phyloP scores from a whole-genome alignment of 2,113 vertebrate species.

The Petromus typicus region DNA sequence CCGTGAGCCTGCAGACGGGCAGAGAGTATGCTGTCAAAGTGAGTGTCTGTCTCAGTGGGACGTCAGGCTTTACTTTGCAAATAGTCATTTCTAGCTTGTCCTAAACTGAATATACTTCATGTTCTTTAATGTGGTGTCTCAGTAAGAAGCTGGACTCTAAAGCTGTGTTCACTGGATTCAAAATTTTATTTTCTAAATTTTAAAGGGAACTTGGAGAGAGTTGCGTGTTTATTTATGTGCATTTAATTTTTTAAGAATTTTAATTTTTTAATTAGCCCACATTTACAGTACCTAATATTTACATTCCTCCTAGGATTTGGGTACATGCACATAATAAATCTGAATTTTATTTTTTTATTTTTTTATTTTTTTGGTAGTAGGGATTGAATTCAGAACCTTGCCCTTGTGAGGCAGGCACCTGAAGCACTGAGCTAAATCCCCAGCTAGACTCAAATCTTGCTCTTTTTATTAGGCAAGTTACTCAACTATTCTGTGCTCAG shows the following conservation, averaged over 20 bases:
- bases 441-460: neutral
- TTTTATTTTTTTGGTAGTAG: too few relatives aligned
- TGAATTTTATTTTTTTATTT: too few relatives aligned
- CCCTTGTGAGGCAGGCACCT: too few relatives aligned
- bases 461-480: neutral
- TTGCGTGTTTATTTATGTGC: too few relatives aligned
- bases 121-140: neutral
- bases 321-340: too few relatives aligned
- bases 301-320: too few relatives aligned
- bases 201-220: too few relatives aligned
- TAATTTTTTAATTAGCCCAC: too few relatives aligned
- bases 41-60: conserved; percentile 74
- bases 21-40: conserved; percentile 98
- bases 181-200: neutral
- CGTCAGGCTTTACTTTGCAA: conserved; percentile 1
- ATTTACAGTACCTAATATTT: too few relatives aligned
- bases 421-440: too few relatives aligned
- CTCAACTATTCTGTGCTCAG: conserved; percentile 2
- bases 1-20: conserved; percentile 94
- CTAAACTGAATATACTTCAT: neutral
- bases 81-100: neutral
- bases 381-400: too few relatives aligned
- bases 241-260: too few relatives aligned
- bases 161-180: neutral
- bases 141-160: neutral